phyloP scores from a whole-genome alignment of 2,888 invertebrate species.

The Pollenia amentaria region DNA sequence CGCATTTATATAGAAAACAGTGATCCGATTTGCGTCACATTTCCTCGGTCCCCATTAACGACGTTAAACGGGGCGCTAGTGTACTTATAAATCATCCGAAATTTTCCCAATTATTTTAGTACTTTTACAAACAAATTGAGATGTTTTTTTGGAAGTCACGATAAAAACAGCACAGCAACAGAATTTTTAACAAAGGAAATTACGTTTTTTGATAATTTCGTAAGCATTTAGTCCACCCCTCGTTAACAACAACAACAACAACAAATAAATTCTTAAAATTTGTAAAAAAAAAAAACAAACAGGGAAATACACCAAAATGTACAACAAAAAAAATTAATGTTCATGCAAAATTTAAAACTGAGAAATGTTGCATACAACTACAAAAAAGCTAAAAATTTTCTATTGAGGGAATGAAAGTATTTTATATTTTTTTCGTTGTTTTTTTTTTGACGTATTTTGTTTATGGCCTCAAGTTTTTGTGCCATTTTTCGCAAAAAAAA shows the following conservation, averaged over 20 bases:
- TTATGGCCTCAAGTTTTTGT: constrained; percentile 66
- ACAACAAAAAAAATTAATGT: constrained; percentile 56
- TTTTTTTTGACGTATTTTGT: constrained; percentile 42
- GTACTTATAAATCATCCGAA: no score
- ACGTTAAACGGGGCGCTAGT: no score
- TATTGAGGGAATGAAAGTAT: constrained; percentile 49
- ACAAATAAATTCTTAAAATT: constrained; percentile 33
- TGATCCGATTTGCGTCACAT: no score
- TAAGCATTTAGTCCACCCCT: background rate
- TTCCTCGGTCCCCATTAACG: no score
- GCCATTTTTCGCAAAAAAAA: constrained; percentile 24
- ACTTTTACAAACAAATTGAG: no score
- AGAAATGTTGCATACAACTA: constrained; percentile 45
- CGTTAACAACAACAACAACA: constrained; percentile 15
- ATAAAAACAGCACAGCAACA: background rate
- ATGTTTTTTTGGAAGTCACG: background rate
- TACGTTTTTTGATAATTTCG: no score
- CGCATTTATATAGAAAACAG: no score
- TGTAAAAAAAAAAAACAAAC: constrained; percentile 15
- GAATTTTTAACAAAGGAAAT: no score
- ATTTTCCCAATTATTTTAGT: no score
- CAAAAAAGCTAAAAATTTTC: constrained; percentile 54
- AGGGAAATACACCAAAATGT: constrained; percentile 38
- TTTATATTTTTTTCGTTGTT: constrained; percentile 22
- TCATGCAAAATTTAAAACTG: constrained; percentile 54